phyloP scores from a whole-genome alignment of 2,888 invertebrate species.

The Geophilus truncorum region DNA sequence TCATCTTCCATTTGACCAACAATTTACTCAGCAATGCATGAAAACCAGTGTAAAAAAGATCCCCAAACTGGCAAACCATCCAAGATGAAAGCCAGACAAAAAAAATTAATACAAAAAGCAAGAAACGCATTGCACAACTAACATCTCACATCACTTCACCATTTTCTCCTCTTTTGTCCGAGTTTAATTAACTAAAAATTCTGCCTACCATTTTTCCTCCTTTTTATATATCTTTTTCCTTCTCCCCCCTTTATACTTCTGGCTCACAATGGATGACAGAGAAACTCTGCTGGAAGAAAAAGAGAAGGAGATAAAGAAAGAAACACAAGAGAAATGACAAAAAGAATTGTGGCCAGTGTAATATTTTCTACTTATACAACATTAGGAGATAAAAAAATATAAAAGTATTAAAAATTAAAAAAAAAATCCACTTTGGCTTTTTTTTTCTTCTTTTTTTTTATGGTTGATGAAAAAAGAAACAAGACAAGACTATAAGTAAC shows the following conservation, averaged over 20 bases:
- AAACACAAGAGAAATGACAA: constrained; percentile 13
- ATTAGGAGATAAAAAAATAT: not conserved
- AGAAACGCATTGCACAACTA: not conserved
- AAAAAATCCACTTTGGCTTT: too few species aligned
- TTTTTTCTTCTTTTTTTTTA: too few species aligned
- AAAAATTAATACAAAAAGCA: not conserved
- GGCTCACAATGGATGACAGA: constrained; percentile 1
- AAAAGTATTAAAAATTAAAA: not conserved
- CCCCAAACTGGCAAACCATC: too few species aligned
- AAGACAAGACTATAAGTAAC: not conserved
- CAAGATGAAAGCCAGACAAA: not conserved
- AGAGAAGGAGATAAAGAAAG: not conserved
- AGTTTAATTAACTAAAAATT: constrained; percentile 27
- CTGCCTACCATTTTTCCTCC: not conserved
- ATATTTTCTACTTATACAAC: constrained; percentile 21
- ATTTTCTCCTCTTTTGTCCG: constrained; percentile 11
- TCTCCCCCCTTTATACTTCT: not conserved
- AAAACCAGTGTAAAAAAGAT: not conserved
- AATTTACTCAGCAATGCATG: not conserved
- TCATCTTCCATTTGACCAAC: constrained; percentile 11
- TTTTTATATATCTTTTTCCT: not conserved
- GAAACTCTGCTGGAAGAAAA: not conserved
- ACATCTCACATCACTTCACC: constrained; percentile 24
- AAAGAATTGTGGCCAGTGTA: not conserved
- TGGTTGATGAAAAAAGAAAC: not conserved